These are phyloP conservation scores for Astatotilapia flaviijosephi DNA, from an alignment of 2,113 vertebrate species.

Conservation along the genomic window DNA sequence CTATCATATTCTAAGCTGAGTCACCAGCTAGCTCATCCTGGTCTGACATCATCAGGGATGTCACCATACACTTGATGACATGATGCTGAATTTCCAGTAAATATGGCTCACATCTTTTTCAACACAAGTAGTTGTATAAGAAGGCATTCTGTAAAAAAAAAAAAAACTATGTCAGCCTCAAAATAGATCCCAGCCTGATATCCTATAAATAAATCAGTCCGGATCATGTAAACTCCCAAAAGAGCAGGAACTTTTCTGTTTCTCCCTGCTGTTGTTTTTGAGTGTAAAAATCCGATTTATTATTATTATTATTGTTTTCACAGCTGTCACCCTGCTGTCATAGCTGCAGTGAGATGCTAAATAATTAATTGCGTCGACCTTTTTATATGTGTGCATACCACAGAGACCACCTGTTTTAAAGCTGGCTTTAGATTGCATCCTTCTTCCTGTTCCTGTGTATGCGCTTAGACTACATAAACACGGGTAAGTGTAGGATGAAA, in stretches of 20 bases:
- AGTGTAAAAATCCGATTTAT: neutral
- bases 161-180: neutral
- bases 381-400: neutral
- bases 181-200: neutral
- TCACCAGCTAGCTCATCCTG: neutral
- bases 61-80: neutral
- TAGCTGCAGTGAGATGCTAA: slow-evolving; percentile 19
- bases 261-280: neutral
- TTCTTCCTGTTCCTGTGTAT: neutral
- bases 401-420: slow-evolving; percentile 20
- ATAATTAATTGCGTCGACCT: slow-evolving; percentile 34
- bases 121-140: neutral
- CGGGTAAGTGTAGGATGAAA: neutral
- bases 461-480: neutral
- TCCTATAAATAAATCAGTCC: neutral
- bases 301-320: neutral
- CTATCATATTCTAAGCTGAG: slow-evolving; percentile 1
- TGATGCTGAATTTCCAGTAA: neutral
- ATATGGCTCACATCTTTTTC: neutral
- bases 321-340: neutral
- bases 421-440: neutral
- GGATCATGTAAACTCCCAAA: neutral
- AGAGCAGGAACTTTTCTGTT: neutral
- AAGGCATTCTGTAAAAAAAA: neutral
- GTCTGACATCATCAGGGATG: slow-evolving; percentile 6